Base-by-base conservation (phyloP, 2,888 invertebrate species). In the Dryocosmus kuriphilus region DNA sequence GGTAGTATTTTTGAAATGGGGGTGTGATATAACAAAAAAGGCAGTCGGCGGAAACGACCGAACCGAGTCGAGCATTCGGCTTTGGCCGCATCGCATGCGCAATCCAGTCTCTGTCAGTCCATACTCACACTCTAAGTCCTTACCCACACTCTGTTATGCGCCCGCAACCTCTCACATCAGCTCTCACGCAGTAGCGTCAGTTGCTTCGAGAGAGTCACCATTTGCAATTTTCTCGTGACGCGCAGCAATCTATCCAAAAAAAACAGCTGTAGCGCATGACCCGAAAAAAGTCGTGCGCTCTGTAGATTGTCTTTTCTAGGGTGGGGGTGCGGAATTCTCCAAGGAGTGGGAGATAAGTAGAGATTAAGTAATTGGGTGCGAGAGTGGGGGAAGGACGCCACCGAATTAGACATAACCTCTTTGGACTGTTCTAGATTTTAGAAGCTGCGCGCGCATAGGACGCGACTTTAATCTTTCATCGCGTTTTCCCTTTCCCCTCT, bases 31-130 rank as follows among this genome's bases (percentile, higher is more conserved):
- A 91, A 91, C 90, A 89, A 89, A 86, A 88, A 87, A 87, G 87
- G 85, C 85, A 85, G 85, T 85, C 83, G 74, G 81, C 90, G 90
- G 86, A 86, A 84, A 86, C 83, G 77, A 74, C 88, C 91, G 91
- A 90, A 76, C 65, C 24, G 67, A 57, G 51, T 87, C 89, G 89
- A 89, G 61, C 38, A 65, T 77, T 81, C 62, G 75, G 73, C 74
- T 75, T 76, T 82, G 82, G 79, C 74, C 79, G 79, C 81, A 77
- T 81, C 84, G 82, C 81, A 84, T 82, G 85, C 85, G 82, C 89
- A 81, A 90, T 92, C 92, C 92, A 93, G 60, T 93, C 93, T 74
- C 92, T n/a, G n/a, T 76, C 51, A 71, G 51, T 71, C 51, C 51
- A 51, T 93, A 27, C 62, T 41, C 16, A 76, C 73, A 46, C 27